Evolutionary conservation across 2,797 vertebrate species (phyloP), one percentile per base, ranked within the genome.

Genomic region (Rhinogobio ventralis): DNA sequence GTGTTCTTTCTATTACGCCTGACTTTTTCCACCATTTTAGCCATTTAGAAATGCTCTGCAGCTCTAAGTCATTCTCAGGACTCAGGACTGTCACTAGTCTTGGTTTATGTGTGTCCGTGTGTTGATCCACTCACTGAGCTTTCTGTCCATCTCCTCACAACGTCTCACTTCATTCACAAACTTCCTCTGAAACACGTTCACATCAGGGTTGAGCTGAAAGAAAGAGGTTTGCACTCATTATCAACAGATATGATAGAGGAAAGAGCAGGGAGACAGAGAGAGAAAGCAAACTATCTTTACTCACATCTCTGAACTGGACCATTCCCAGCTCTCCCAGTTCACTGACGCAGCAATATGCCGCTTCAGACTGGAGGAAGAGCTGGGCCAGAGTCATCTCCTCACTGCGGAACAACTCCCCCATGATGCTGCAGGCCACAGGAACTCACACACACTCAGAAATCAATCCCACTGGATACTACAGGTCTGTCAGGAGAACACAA

Each of bases 81-180:
- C 11, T 36, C 25, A 19, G 20, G 11, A 57, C 23, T 0, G 11
- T 60, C 13, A 30, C 51, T 60, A 5, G 11, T 39, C 10, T 39
- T 25, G 20, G 14, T 73, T 1, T 33, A 30, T 25, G 23, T 62
- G 14, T 30, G 36, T 81, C 13, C n/a, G 13, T 74, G 20, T 49
- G 5, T 72, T 30, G 5, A 69, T 71, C 8, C 30, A 96, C 97
- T 90, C 93, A 99, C 98, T 94, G 19, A 99, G 96, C 89, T 99
- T 99, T 84, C 98, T 94, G 93, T 99, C 98, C 98, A 99, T 99
- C 89, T 99, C 98, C 90, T 99, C 98, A 83, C 98, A 99, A 84
- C 98, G 94, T 90, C 98, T 93, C 76, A 99, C 98, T 93, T 99
- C 98, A 88, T 99, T 99, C 77, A 99, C 98, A 94, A 99, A 99